phyloP scores from a whole-genome alignment of 2,113 vertebrate genomes.

The Cyphomyrus plagiostoma region DNA sequence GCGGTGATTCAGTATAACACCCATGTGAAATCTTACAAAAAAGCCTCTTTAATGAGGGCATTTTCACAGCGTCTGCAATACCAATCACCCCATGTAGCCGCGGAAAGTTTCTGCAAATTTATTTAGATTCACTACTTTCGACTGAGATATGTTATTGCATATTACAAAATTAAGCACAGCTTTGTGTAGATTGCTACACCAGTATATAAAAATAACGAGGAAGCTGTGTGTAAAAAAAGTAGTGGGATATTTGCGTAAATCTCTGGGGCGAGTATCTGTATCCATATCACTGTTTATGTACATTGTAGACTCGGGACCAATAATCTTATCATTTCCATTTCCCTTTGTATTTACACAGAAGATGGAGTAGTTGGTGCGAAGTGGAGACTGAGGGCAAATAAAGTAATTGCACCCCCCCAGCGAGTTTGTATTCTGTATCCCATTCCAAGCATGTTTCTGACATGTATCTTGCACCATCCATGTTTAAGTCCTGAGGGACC shows the following conservation, averaged over 20 bases:
- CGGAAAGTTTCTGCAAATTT: not conserved
- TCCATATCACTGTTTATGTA: not conserved
- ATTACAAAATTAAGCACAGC: not conserved
- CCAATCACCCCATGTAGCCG: not conserved
- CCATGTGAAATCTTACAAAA: not conserved
- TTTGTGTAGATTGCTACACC: not conserved
- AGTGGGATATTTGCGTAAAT: conserved; percentile 13
- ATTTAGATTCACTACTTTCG: not conserved
- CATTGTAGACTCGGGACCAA: not conserved
- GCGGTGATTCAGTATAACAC: not conserved
- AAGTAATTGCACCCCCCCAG: not conserved
- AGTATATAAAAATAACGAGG: not conserved
- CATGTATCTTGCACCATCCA: not conserved
- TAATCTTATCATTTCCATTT: conserved; percentile 24
- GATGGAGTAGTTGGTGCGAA: not conserved
- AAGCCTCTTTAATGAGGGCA: not conserved
- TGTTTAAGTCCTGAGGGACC: not conserved
- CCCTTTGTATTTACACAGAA: conserved; percentile 21
- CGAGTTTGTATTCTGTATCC: not conserved
- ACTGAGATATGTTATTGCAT: not conserved
- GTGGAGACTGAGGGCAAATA: not conserved
- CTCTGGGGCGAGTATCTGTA: not conserved
- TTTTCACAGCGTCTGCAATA: not conserved
- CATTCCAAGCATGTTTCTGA: not conserved
- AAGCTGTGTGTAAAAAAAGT: not conserved